Percentiles rank a stretch among this genome's conserved stretches.
Conservation (phyloP, 2,113 vertebrate species). For the Lagopus muta region DNA sequence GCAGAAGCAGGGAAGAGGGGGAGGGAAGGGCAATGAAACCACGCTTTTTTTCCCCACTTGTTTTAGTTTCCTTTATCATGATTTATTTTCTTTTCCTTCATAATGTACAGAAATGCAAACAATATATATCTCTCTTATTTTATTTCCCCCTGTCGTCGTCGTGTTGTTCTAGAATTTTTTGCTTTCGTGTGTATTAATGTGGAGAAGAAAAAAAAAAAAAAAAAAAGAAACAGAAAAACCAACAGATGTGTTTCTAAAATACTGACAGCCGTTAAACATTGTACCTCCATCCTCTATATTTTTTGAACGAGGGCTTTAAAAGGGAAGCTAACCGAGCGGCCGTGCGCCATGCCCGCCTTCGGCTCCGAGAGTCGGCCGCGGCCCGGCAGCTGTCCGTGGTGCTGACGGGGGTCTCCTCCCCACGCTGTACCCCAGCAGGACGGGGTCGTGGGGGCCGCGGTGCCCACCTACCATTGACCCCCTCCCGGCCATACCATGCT, state of each 20-base stretch:
- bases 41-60: slow-evolving; percentile 8
- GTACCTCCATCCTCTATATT: slow-evolving; percentile 57
- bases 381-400: background rate
- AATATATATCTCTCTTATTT: slow-evolving; percentile 57
- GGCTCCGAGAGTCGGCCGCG: background rate
- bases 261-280: slow-evolving; percentile 47
- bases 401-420: background rate
- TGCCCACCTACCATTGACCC: background rate
- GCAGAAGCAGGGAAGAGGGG: slow-evolving; percentile 77
- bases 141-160: slow-evolving; percentile 40
- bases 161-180: slow-evolving; percentile 81
- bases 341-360: background rate
- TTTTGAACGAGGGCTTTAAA: slow-evolving; percentile 79
- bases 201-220: slow-evolving; percentile 38
- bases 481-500: background rate
- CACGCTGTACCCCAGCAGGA: background rate
- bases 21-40: slow-evolving; percentile 59
- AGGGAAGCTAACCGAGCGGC: slow-evolving; percentile 76
- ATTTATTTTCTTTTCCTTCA: slow-evolving; percentile 59
- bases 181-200: slow-evolving; percentile 81
- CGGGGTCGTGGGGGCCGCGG: background rate
- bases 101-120: slow-evolving; percentile 83
- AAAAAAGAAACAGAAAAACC: background rate
- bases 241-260: slow-evolving; percentile 68
- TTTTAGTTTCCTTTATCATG: slow-evolving; percentile 69